Base-by-base conservation (phyloP, 2,888 invertebrate genomes). In the Galerucella nymphaeae region DNA sequence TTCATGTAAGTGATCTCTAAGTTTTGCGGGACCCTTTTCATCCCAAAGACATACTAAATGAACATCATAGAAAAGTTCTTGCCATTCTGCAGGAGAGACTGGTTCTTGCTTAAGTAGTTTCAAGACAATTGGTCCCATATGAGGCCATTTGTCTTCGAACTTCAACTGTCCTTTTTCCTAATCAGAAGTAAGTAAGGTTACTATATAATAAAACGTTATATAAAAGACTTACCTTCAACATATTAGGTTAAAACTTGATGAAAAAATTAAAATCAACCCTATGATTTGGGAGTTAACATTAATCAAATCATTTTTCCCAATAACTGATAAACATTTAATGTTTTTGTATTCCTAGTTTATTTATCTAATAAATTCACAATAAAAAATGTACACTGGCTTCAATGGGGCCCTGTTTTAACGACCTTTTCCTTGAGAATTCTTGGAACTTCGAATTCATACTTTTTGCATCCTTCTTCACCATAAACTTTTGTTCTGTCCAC, bases 41-140 rank as follows among this genome's bases (percentile, higher is more conserved):
- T 99, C 97, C 99, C 99, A 99, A 72, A 98, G 88, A 86, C 97
- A 97, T 14, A 99, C 97, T 74, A 94, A 91, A 88, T 99, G 98
- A 16, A 99, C 97, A 71, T 95, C 93, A 87, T 96, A 97, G 88
- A 99, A 99, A 63, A 99, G 89, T 87, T 97, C 96, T 85, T 99
- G 99, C 99, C 99, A 99, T 90, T 99, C 98, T 74, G 90, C 90
- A 82, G 96, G 94, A 14, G 95, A 93, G 1, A 99, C 98, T 9
- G 96, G 90, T 87, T 99, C 96, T 87, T 99, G 98, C 83, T 96
- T 93, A 65, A 99, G 88, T 75, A 99, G 89, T 87, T 98, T 97
- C 77, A 97, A 88, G 71, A 99, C 97, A 81, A 96, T 96, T 13
- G 96, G 96, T 78, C 96, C 91, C 94, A 98, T 98, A 80, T 91